Percentiles rank a stretch among this genome's conserved stretches.
Conservation (phyloP, 1,140 invertebrate species). For the Andricus grossulariae region DNA sequence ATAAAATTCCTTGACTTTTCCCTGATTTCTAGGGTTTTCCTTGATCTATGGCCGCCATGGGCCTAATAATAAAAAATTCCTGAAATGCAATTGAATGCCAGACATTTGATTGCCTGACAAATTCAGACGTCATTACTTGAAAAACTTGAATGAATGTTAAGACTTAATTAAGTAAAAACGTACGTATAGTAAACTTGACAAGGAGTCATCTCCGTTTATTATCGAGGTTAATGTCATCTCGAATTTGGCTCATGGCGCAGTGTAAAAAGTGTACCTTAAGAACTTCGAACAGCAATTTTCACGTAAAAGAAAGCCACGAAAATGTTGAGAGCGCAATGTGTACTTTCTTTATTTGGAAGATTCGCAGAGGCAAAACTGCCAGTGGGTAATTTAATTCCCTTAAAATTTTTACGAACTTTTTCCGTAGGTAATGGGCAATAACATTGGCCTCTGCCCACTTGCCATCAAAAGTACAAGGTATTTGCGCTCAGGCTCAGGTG, state of each 20-base stretch:
- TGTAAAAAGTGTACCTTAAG: not conserved
- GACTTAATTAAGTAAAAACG: not conserved
- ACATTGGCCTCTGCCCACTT: slow-evolving; percentile 4
- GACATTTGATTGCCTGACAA: no score
- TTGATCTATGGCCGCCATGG: no score
- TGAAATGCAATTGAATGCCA: no score
- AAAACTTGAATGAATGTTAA: not conserved
- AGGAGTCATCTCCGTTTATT: not conserved
- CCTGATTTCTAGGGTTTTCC: no score
- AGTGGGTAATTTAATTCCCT: slow-evolving; percentile 17
- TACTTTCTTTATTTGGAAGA: slow-evolving; percentile 14
- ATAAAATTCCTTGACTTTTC: no score
- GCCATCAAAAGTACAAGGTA: no score
- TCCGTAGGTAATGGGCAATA: slow-evolving; percentile 17
- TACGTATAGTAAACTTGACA: not conserved
- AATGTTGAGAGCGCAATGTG: not conserved
- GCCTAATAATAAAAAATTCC: no score
- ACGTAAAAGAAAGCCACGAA: slow-evolving; percentile 5
- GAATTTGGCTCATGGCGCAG: slow-evolving; percentile 18
- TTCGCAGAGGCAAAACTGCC: slow-evolving; percentile 9
- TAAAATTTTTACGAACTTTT: slow-evolving; percentile 19
- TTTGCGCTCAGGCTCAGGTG: not conserved
- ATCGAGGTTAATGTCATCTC: slow-evolving; percentile 12
- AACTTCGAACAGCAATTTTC: slow-evolving; percentile 2
- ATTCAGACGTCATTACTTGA: no score